Evolutionary conservation across 2,797 vertebrate genomes (phyloP).

Genomic region (Tokudaia muenninki): DNA sequence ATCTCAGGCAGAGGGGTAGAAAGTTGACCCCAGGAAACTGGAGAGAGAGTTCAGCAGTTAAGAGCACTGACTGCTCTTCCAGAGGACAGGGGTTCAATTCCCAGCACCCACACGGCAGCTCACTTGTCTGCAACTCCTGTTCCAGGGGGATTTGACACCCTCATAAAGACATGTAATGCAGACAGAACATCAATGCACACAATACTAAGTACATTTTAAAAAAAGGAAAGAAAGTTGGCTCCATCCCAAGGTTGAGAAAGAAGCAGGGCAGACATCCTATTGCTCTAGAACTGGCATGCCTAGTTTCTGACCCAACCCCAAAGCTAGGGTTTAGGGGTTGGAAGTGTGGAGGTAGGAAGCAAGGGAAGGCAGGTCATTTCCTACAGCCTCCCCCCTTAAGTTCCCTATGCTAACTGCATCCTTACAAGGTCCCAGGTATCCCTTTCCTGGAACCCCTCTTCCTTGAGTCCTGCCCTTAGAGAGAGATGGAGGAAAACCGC

Average conservation of each 20-base stretch:
- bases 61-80: neutral
- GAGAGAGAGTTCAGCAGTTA: neutral
- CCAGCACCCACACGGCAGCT: neutral
- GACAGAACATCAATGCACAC: neutral
- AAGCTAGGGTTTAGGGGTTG: neutral
- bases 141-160: neutral
- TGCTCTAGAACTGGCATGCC: neutral
- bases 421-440: neutral
- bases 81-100: neutral
- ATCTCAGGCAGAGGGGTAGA: neutral
- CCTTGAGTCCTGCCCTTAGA: neutral
- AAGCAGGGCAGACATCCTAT: neutral
- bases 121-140: neutral
- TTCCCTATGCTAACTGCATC: neutral
- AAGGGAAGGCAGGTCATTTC: neutral
- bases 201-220: neutral
- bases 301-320: neutral
- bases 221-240: neutral
- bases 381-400: neutral
- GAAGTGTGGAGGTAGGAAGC: neutral
- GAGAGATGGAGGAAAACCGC: neutral
- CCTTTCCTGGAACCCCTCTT: neutral
- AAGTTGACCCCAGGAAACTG: neutral
- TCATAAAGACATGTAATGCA: neutral
- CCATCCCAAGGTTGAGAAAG: neutral